Base-by-base conservation (phyloP, 2,888 invertebrate species). In the Yponomeuta malinellus region DNA sequence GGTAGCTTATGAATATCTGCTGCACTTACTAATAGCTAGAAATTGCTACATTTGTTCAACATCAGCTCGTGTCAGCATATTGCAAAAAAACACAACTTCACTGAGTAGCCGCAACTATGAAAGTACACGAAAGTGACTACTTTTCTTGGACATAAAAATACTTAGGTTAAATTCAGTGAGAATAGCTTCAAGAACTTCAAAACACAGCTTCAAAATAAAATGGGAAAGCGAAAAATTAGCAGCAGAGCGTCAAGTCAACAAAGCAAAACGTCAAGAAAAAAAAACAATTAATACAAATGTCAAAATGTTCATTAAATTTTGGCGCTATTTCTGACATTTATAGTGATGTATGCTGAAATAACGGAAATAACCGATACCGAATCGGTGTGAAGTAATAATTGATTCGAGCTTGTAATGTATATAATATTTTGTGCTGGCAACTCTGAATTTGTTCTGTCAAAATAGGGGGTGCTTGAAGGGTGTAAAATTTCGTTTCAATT, bases 381-480 rank as follows among this genome's bases (percentile, higher is more conserved):
- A n/a, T 8, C 29, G 29, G 9, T 29, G 64, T n/a, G 2, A 64
- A 1, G 64, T 29, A 59, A 10, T 23, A 23, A 23, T 52, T 9
- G 52, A 52, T 15, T 59, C 52, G 52, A 15, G 5, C 8, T 43
- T 43, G 43, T 8, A 43, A 5, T 5, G 6, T 8, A 6, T 8
- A 43, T 9, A 43, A 2, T 43, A 43, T 43, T 43, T 8, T 43
- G 3, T 33, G 3, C 43, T 68, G 68, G 68, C 68, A 68, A 48
- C 69, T 59, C 10, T 63, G 48, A 48, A 10, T 33, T 63, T 2
- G 29, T 48, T 4, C 37, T 63, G 69, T 69, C 69, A 69, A 69
- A 69, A 63, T 37, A 63, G 33, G 23, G 69, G 63, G 69, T 69
- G 63, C 69, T 31, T 63, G 63, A 69, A 69, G 63, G 69, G 63